These are phyloP conservation scores for Temnothorax unifasciatus DNA, from an alignment of 2,888 invertebrate genomes.

Conservation along the genomic window DNA sequence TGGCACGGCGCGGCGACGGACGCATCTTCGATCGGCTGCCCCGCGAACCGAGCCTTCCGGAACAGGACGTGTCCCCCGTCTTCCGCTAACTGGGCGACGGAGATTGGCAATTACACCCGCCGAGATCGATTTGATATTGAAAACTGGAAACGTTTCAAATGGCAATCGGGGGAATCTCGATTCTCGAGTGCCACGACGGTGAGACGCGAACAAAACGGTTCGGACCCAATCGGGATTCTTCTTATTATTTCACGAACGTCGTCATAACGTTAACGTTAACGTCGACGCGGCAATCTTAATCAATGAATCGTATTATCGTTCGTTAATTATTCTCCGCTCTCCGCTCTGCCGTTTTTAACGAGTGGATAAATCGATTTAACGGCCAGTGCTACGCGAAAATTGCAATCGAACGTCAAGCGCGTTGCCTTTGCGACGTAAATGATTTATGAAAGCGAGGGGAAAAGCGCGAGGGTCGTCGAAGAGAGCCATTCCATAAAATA, in stretches of 20 bases:
- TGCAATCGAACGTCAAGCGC: slow-evolving; percentile 44
- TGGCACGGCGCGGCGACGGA: slow-evolving; percentile 40
- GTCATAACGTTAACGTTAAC: background rate
- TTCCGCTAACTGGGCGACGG: slow-evolving; percentile 42
- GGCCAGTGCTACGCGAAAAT: slow-evolving; percentile 20
- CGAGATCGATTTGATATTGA: slow-evolving; percentile 55
- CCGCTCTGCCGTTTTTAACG: background rate
- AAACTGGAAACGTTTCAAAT: slow-evolving; percentile 56
- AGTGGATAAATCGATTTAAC: slow-evolving; percentile 27
- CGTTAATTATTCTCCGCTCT: slow-evolving; percentile 9
- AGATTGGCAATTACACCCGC: slow-evolving; percentile 54
- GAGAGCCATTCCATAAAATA: slow-evolving; percentile 47
- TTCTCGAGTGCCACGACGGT: background rate
- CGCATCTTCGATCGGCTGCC: slow-evolving; percentile 41
- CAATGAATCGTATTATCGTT: slow-evolving; percentile 9
- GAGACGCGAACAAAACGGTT: background rate
- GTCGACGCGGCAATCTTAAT: background rate
- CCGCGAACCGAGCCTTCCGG: slow-evolving; percentile 54
- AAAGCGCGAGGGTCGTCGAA: slow-evolving; percentile 9
- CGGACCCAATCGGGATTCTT: background rate
- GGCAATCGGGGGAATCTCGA: slow-evolving; percentile 25
- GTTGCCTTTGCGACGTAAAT: slow-evolving; percentile 33
- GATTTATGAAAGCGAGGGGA: slow-evolving; percentile 50
- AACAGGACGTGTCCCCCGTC: slow-evolving; percentile 25
- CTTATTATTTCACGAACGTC: background rate